A percentile compares a stretch with the other conserved stretches of the same genome.
Conservation (phyloP, 2,888 invertebrate species). For the Pomacea canaliculata region DNA sequence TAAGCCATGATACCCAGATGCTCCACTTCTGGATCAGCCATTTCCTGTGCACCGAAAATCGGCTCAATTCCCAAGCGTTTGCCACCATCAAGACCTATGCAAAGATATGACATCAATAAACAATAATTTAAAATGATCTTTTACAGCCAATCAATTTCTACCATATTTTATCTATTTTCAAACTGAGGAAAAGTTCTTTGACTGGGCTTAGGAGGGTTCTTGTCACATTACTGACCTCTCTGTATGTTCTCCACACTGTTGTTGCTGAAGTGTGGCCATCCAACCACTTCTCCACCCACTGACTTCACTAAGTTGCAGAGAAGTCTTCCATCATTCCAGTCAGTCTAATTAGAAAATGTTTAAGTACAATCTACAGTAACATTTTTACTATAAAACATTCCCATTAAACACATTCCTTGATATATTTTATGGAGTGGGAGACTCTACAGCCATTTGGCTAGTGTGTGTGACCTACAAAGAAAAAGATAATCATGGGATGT, state of each 20-base stretch:
- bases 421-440: too few relatives aligned
- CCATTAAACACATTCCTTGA: too few relatives aligned
- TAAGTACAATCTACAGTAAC: too few relatives aligned
- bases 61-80: constrained; percentile 84
- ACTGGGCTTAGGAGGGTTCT: too few relatives aligned
- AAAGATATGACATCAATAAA: neutral
- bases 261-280: constrained; percentile 69
- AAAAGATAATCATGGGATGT: too few relatives aligned
- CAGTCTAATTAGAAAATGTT: constrained; percentile 77
- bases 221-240: constrained; percentile 40
- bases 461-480: too few relatives aligned
- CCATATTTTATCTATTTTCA: too few relatives aligned
- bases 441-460: too few relatives aligned
- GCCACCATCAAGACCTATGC: constrained; percentile 75
- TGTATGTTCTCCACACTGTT: constrained; percentile 48
- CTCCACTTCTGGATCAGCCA: constrained; percentile 94
- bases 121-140: too few relatives aligned
- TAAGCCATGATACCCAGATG: constrained; percentile 98
- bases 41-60: constrained; percentile 90
- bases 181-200: too few relatives aligned
- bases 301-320: constrained; percentile 89
- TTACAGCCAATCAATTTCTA: too few relatives aligned
- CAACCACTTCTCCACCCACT: constrained; percentile 88
- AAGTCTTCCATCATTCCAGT: constrained; percentile 96
- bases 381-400: too few relatives aligned